phyloP scores from a whole-genome alignment of 92 coral and sea anemone genomes.

The Palythoa grandiflora region DNA sequence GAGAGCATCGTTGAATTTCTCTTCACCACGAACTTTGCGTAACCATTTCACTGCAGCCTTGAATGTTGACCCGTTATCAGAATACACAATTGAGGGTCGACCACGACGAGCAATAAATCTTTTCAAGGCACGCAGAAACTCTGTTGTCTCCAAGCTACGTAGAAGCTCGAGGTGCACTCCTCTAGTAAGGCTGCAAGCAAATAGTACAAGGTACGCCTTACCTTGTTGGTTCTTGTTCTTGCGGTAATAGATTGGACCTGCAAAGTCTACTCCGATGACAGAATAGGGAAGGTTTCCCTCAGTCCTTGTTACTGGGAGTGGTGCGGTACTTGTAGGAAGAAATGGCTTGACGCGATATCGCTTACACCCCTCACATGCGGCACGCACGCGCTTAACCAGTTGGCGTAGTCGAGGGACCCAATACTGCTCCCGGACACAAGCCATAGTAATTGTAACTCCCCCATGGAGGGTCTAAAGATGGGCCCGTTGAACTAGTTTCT shows the following conservation, averaged over 20 bases:
- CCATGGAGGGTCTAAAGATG: slow-evolving; percentile 24
- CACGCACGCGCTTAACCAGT: neutral
- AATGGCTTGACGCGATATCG: neutral
- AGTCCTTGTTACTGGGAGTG: neutral
- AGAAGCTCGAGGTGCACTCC: slow-evolving; percentile 19
- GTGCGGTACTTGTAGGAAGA: neutral
- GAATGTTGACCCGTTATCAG: slow-evolving; percentile 29
- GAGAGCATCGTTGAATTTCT: slow-evolving; percentile 13
- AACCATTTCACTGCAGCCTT: slow-evolving; percentile 23
- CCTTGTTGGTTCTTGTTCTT: neutral
- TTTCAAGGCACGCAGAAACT: neutral
- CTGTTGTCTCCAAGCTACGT: neutral
- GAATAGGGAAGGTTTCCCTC: neutral
- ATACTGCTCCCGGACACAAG: slow-evolving; percentile 10
- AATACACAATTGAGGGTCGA: slow-evolving; percentile 2
- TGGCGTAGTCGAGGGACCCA: slow-evolving; percentile 17
- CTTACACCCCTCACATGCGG: slow-evolving; percentile 21
- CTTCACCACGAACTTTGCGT: neutral
- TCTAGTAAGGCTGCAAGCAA: slow-evolving; percentile 26
- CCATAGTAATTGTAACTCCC: slow-evolving; percentile 30
- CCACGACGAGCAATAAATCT: slow-evolving; percentile 20
- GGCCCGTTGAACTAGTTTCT: slow-evolving; percentile 31
- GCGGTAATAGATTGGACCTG: slow-evolving; percentile 11
- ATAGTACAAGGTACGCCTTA: slow-evolving; percentile 17
- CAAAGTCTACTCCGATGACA: slow-evolving; percentile 20